Base-by-base conservation (phyloP, 2,888 invertebrate species). In the Shargacucullia verbasci region DNA sequence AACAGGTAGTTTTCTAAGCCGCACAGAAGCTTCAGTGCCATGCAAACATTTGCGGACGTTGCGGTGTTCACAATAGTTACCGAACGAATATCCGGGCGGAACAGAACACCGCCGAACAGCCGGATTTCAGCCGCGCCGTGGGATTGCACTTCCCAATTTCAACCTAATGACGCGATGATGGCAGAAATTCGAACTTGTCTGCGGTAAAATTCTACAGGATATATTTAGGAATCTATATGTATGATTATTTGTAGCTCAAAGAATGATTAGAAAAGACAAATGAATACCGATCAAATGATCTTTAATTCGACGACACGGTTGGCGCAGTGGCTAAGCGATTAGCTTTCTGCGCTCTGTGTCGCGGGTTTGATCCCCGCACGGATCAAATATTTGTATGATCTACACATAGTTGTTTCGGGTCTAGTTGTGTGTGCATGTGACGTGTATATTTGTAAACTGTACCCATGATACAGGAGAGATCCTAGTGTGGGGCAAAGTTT, bases 61-160 rank as follows among this genome's bases (percentile, higher is more conserved):
- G 57, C 39, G 52, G 20, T 29, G n/a, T 13, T 9, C 35, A 29
- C 46, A 58, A 50, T 54, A 52, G 59, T 55, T 52, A 52, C 54
- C 50, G 54, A 43, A 44, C 45, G 41, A 39, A 59, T 50, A 52
- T 63, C 56, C 63, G 68, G 37, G n/a, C 20, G 33, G 6, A 1
- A 6, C 35, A 14, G 54, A 37, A 50, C 11, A 13, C 13, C 14
- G 12, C 43, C 39, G 29, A 11, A 13, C n/a, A 13, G 12, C 43
- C 39, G 33, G 34, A 47, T 27, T 59, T 50, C 12, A 0, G 33
- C 33, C n/a, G 25, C n/a, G 33, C 50, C 20, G 20, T 20, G 40
- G 40, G 49, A 58, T 46, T 43, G 47, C 54, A 46, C 39, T 44
- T 37, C 45, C 31, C 37, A 39, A 67, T 41, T 56, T 61, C 8